phyloP scores from a whole-genome alignment of 1,140 invertebrate species.

The Microplitis demolitor region DNA sequence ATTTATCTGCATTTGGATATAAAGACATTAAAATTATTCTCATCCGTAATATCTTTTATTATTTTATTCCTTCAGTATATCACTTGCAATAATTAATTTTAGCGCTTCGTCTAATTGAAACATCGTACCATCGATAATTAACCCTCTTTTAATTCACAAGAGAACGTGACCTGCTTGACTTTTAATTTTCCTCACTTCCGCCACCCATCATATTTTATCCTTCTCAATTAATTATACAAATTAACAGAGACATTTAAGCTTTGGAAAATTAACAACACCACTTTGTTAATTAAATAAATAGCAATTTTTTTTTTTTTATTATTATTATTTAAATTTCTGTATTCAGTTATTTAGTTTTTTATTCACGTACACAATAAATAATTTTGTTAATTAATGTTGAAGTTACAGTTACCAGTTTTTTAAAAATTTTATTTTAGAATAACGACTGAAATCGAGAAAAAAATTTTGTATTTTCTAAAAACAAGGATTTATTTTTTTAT shows the following conservation, averaged over 20 bases:
- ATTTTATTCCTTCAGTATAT: not conserved
- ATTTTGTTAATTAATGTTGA: too few species aligned
- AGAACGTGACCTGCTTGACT: conserved; percentile 3
- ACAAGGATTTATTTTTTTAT: too few species aligned
- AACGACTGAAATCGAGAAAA: too few species aligned
- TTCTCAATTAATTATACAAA: not conserved
- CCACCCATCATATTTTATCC: not conserved
- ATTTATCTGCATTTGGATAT: not conserved
- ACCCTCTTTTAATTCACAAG: not conserved
- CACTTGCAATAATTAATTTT: conserved; percentile 16
- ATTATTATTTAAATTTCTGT: too few species aligned
- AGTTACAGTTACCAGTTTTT: too few species aligned
- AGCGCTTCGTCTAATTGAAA: conserved; percentile 9
- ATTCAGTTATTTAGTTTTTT: too few species aligned
- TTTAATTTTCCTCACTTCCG: not conserved
- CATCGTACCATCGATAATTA: conserved; percentile 17
- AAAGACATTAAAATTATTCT: not conserved
- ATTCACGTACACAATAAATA: too few species aligned
- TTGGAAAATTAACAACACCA: not conserved
- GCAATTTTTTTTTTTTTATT: not conserved
- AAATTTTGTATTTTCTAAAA: too few species aligned
- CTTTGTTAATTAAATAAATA: not conserved
- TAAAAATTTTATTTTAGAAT: too few species aligned
- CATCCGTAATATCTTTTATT: not conserved
- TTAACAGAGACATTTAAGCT: not conserved